A percentile compares a stretch with the other conserved stretches of the same genome.
These are phyloP conservation scores for Chrysoperla carnea DNA, from an alignment of 1,140 invertebrate species.

Conservation along the genomic window DNA sequence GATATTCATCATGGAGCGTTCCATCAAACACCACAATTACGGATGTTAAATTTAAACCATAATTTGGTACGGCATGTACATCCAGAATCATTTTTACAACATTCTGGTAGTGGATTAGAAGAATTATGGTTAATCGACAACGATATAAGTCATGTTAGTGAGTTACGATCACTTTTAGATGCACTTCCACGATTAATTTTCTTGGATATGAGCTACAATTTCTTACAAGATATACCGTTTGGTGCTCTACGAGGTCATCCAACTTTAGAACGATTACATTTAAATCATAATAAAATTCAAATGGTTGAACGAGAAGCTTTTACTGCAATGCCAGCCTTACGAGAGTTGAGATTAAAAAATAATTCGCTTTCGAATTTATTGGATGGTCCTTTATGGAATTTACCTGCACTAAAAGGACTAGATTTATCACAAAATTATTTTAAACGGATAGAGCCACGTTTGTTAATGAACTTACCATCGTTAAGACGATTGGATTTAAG, in stretches of 20 bases:
- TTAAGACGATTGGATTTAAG: slow-evolving; percentile 61
- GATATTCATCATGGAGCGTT: slow-evolving; percentile 62
- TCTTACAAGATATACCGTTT: slow-evolving; percentile 52
- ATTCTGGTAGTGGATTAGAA: slow-evolving; percentile 49
- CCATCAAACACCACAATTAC: slow-evolving; percentile 51
- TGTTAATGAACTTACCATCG: slow-evolving; percentile 56
- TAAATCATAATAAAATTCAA: slow-evolving; percentile 59
- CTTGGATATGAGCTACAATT: slow-evolving; percentile 59
- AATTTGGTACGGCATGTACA: slow-evolving; percentile 62
- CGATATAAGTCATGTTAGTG: slow-evolving; percentile 50
- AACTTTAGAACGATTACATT: slow-evolving; percentile 56
- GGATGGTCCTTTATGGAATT: slow-evolving; percentile 60
- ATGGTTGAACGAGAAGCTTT: slow-evolving; percentile 59
- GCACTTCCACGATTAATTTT: slow-evolving; percentile 55
- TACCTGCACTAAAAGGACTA: slow-evolving; percentile 61
- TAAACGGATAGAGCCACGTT: slow-evolving; percentile 42
- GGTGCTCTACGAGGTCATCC: slow-evolving; percentile 58
- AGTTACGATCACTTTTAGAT: slow-evolving; percentile 50
- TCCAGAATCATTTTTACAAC: slow-evolving; percentile 60
- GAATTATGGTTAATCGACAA: slow-evolving; percentile 59
- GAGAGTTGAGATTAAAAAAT: slow-evolving; percentile 60
- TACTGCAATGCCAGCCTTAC: slow-evolving; percentile 58
- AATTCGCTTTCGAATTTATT: slow-evolving; percentile 46
- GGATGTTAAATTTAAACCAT: slow-evolving; percentile 54
- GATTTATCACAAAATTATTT: slow-evolving; percentile 66